Conservation (phyloP, 2,797 vertebrate genomes). For the Graptemys geographica region DNA sequence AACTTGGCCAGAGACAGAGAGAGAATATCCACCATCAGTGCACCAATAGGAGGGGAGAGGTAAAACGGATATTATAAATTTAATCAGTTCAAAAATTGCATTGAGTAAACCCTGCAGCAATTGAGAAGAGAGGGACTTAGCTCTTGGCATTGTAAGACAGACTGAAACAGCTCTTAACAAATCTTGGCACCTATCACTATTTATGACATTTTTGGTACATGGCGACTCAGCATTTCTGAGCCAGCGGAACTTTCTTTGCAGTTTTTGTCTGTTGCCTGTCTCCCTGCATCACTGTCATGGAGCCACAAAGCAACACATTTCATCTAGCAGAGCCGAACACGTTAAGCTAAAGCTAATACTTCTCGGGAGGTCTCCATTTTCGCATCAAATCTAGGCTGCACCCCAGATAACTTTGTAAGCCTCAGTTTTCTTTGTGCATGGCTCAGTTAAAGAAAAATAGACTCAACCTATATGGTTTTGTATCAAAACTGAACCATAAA, state of each 20-base stretch:
- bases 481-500: not conserved
- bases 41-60: not conserved
- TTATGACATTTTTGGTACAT: rapidly evolving
- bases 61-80: not conserved
- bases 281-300: not conserved
- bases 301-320: not conserved
- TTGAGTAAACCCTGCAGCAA: not conserved
- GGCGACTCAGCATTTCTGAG: not conserved
- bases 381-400: not conserved
- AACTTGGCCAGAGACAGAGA: not conserved
- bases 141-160: not conserved
- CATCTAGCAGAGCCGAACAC: not conserved
- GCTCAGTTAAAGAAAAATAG: not conserved
- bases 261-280: not conserved
- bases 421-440: not conserved
- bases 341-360: not conserved
- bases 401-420: not conserved
- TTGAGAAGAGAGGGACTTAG: not conserved
- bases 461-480: not conserved
- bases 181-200: not conserved
- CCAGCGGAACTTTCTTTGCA: not conserved
- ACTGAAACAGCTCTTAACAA: not conserved
- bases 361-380: not conserved
- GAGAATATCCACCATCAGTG: not conserved
- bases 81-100: not conserved